These are phyloP conservation scores for Hemistola chrysoprasaria DNA, from an alignment of 2,888 invertebrate species.

Conservation along the genomic window DNA sequence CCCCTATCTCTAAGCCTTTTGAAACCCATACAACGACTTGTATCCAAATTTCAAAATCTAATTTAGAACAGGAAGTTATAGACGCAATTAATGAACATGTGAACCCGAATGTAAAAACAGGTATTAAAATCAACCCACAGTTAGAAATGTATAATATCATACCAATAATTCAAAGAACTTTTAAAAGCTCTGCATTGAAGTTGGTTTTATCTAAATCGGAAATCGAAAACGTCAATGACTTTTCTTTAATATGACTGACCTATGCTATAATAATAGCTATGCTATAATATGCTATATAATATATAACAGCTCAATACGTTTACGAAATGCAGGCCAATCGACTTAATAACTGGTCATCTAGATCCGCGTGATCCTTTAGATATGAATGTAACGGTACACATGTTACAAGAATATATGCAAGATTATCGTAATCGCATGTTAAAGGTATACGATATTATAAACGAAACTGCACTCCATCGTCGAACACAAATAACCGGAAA, in stretches of 20 bases:
- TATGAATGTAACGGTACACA: slow-evolving; percentile 17
- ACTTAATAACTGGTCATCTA: slow-evolving; percentile 32
- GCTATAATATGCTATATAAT: no score
- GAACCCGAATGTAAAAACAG: slow-evolving; percentile 32
- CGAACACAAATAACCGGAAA: no score
- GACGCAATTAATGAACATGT: slow-evolving; percentile 33
- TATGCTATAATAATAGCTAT: no score
- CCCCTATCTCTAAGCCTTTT: slow-evolving; percentile 29
- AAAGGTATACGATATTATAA: slow-evolving; percentile 15
- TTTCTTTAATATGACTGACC: no score
- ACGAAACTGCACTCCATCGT: slow-evolving; percentile 7
- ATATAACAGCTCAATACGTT: no score
- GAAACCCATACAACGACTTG: slow-evolving; percentile 23
- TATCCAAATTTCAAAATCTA: slow-evolving; percentile 27
- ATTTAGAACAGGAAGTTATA: slow-evolving; percentile 29
- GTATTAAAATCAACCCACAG: slow-evolving; percentile 23
- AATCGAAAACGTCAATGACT: slow-evolving; percentile 30
- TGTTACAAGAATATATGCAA: slow-evolving; percentile 24
- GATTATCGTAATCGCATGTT: slow-evolving; percentile 20
- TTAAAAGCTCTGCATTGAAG: slow-evolving; percentile 30
- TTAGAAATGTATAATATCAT: slow-evolving; percentile 24
- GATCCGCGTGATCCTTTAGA: slow-evolving; percentile 27
- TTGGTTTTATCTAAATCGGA: slow-evolving; percentile 26
- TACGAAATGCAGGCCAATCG: slow-evolving; percentile 30
- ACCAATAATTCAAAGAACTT: slow-evolving; percentile 27